These are phyloP conservation scores for Bovichtus variegatus DNA, from an alignment of 2,797 vertebrate species.

Conservation along the genomic window DNA sequence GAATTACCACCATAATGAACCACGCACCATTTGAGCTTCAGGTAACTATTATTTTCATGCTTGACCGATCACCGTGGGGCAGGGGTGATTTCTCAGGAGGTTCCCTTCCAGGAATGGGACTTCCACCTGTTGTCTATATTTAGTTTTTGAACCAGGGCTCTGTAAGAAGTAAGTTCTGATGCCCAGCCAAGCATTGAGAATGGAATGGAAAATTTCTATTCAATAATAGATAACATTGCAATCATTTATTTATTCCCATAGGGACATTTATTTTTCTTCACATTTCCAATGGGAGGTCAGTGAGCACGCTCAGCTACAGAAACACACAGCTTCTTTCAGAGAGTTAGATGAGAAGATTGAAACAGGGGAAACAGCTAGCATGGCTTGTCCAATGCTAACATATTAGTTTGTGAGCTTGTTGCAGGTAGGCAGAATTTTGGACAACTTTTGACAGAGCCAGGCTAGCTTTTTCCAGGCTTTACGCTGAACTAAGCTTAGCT, in stretches of 20 bases:
- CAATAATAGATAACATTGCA: conserved; percentile 39
- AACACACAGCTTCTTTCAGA: neutral
- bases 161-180: conserved; percentile 19
- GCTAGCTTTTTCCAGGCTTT: neutral
- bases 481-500: too few species aligned
- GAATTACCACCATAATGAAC: conserved; percentile 75
- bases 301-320: neutral
- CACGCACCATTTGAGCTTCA: conserved; percentile 68
- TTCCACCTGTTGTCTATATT: conserved; percentile 78
- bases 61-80: conserved; percentile 50
- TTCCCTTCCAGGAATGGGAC: conserved; percentile 72
- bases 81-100: conserved; percentile 75
- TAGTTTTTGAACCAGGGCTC: conserved; percentile 30
- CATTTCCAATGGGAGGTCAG: conserved; percentile 26
- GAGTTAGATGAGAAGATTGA: neutral
- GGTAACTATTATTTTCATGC: conserved; percentile 82
- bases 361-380: neutral
- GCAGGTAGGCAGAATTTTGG: neutral
- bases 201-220: conserved; percentile 48
- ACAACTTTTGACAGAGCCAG: neutral
- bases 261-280: conserved; percentile 19
- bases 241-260: conserved; percentile 18
- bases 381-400: neutral
- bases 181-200: conserved; percentile 29
- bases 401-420: too few species aligned